A percentile compares a stretch with the other conserved stretches of the same genome.
Conservation (phyloP, 1,140 invertebrate species). For the Idris sp. region DNA sequence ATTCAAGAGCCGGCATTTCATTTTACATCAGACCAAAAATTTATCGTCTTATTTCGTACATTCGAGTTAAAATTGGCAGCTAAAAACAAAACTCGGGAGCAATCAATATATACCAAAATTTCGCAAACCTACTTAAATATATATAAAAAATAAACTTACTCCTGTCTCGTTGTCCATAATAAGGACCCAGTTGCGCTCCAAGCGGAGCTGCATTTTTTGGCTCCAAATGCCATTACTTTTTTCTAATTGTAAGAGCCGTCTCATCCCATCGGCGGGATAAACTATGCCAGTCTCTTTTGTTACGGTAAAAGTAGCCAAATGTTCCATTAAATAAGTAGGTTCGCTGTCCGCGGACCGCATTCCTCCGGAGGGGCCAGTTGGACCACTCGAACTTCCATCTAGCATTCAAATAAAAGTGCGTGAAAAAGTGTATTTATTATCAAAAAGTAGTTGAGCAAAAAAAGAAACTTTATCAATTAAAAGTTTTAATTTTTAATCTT, state of each 20-base stretch:
- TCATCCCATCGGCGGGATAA: conserved; percentile 96
- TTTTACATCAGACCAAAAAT: no score
- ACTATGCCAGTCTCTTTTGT: conserved; percentile 91
- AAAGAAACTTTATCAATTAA: no score
- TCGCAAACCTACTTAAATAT: no score
- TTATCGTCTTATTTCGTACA: no score
- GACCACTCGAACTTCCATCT: conserved; percentile 70
- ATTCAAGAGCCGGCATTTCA: no score
- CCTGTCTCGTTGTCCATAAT: conserved; percentile 98
- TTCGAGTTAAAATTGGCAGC: no score
- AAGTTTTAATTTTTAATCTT: no score
- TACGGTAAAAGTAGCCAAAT: conserved; percentile 98
- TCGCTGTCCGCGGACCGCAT: conserved; percentile 79
- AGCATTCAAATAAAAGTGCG: conserved; percentile 8
- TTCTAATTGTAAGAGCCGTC: conserved; percentile 95
- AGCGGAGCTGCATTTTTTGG: conserved; percentile 95
- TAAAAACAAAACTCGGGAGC: no score
- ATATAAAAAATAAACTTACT: no score
- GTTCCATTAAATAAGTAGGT: conserved; percentile 93
- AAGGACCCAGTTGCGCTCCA: conserved; percentile 93
- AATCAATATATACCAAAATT: no score
- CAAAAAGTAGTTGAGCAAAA: no score
- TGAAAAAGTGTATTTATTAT: no score
- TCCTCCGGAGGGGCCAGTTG: conserved; percentile 61
- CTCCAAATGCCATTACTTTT: conserved; percentile 99